A percentile compares a stretch with the other conserved stretches of the same genome.
These are phyloP conservation scores for Drosophila seguyi DNA, from an alignment of 1,140 invertebrate species.

Conservation along the genomic window DNA sequence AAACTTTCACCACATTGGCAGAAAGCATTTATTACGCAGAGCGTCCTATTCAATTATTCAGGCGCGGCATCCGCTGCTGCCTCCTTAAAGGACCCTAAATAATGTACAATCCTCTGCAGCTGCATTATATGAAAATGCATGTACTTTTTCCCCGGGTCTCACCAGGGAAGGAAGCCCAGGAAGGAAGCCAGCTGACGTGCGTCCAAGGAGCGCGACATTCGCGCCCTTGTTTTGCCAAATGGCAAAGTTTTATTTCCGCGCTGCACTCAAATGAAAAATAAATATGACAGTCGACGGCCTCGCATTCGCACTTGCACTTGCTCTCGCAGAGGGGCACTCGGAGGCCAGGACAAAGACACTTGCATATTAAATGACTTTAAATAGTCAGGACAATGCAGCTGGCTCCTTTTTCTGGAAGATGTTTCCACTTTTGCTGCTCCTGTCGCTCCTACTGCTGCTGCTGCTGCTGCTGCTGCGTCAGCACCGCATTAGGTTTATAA, in stretches of 20 bases:
- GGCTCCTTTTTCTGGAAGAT: constrained; percentile 24
- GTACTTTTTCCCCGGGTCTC: constrained; percentile 54
- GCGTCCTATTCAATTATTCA: constrained; percentile 83
- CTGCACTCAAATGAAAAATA: constrained; percentile 84
- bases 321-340: neutral
- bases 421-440: constrained; percentile 26
- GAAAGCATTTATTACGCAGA: constrained; percentile 82
- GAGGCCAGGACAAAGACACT: constrained; percentile 68
- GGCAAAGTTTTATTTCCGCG: constrained; percentile 81
- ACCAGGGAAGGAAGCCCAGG: constrained; percentile 1
- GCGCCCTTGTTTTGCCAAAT: constrained; percentile 82
- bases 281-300: constrained; percentile 78
- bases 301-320: constrained; percentile 28
- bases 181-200: constrained; percentile 75
- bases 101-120: constrained; percentile 72
- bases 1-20: constrained; percentile 77
- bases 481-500: constrained; percentile 81
- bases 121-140: constrained; percentile 80
- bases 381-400: constrained; percentile 75
- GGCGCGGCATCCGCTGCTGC: constrained; percentile 59
- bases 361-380: constrained; percentile 84
- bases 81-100: constrained; percentile 70
- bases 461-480: constrained; percentile 46
- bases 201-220: constrained; percentile 74
- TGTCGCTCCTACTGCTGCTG: constrained; percentile 8